phyloP scores from a whole-genome alignment of 2,797 vertebrate species.

The Poeciliopsis paucimaculata region DNA sequence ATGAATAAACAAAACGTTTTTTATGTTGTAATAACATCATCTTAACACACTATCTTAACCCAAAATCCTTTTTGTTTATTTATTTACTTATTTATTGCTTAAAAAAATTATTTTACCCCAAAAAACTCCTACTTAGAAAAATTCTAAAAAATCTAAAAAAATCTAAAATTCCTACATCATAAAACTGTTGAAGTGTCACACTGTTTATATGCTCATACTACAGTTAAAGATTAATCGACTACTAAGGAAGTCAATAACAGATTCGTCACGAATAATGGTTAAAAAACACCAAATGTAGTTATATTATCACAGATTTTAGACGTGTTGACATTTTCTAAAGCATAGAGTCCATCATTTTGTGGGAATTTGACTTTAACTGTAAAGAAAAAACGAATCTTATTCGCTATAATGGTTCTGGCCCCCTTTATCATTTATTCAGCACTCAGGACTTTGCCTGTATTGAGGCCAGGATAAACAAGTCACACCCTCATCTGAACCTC shows the following conservation, averaged over 20 bases:
- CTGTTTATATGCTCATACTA: no score
- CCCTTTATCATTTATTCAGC: slow-evolving; percentile 5
- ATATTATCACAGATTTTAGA: background rate
- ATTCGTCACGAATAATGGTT: background rate
- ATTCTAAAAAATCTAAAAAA: no score
- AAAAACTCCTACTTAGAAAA: background rate
- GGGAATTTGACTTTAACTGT: background rate
- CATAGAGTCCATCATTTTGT: background rate
- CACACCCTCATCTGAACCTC: slow-evolving; percentile 43
- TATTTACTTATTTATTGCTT: no score
- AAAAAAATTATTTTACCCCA: background rate
- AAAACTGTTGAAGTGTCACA: background rate
- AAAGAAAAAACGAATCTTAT: background rate
- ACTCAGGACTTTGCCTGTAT: slow-evolving; percentile 13
- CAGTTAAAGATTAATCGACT: no score
- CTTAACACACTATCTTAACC: background rate
- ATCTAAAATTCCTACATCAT: background rate
- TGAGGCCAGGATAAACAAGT: slow-evolving; percentile 48
- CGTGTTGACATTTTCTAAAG: background rate
- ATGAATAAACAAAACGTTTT: background rate
- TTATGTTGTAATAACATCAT: background rate
- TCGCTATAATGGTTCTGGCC: background rate
- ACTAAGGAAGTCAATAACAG: background rate
- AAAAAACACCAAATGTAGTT: background rate
- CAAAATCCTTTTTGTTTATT: background rate